Percentiles rank a stretch among this genome's conserved stretches.
phyloP scores from a whole-genome alignment of 2,797 vertebrate genomes.

The Aselliscus stoliczkanus region DNA sequence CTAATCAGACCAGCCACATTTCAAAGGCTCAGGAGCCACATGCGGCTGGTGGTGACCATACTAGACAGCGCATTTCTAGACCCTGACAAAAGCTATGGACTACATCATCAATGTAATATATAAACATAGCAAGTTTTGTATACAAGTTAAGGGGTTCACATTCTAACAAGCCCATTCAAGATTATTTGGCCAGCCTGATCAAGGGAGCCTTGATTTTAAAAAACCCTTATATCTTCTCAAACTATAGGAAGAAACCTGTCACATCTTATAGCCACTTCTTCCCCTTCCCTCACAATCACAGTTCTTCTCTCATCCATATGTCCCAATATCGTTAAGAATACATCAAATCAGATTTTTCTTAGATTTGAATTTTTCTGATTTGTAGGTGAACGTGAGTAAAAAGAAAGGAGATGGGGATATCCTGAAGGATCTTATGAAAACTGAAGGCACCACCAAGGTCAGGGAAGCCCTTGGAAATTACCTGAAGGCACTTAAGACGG shows the following conservation, averaged over 20 bases:
- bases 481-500: constrained; percentile 81
- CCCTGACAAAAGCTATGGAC: neutral
- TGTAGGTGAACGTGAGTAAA: constrained; percentile 80
- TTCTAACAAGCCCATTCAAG: neutral
- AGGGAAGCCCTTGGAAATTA: constrained; percentile 80
- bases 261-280: neutral
- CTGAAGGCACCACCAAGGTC: constrained; percentile 75
- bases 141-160: neutral
- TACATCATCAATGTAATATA: neutral
- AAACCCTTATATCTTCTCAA: neutral
- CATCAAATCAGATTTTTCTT: constrained; percentile 3
- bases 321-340: neutral
- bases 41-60: neutral
- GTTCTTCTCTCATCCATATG: neutral
- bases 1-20: neutral
- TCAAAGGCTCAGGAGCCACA: neutral
- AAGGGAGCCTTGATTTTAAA: neutral
- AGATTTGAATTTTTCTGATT: constrained; percentile 60
- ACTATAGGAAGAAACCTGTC: neutral
- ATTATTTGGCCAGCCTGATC: neutral
- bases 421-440: constrained; percentile 80
- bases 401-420: constrained; percentile 79
- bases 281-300: neutral
- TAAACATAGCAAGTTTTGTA: neutral
- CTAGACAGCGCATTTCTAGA: neutral